These are phyloP conservation scores for Orthonyx spaldingii DNA, from an alignment of 2,113 vertebrate genomes.

Conservation along the genomic window DNA sequence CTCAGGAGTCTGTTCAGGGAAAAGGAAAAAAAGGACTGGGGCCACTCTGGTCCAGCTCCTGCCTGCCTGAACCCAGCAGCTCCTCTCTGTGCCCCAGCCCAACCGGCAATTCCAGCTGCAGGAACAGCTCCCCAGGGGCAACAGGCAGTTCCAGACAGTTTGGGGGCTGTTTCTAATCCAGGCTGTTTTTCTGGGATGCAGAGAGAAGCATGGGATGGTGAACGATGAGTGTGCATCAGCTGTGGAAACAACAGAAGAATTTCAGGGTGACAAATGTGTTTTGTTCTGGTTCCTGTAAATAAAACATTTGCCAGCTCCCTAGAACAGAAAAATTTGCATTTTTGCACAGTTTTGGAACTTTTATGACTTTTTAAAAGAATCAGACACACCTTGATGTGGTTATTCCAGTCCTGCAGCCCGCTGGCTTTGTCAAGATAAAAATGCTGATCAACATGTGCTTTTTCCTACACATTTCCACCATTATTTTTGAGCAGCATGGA, in stretches of 20 bases:
- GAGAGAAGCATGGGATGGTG: not conserved
- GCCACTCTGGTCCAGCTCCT: not conserved
- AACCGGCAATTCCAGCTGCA: not conserved
- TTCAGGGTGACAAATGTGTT: not conserved
- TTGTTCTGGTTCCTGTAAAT: not conserved
- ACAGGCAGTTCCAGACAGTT: not conserved
- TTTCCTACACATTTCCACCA: not conserved
- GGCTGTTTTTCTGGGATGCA: not conserved
- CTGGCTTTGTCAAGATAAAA: not conserved
- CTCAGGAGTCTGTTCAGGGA: rapidly evolving
- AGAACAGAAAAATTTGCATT: not conserved
- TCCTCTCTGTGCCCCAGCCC: not conserved
- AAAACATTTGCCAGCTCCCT: not conserved
- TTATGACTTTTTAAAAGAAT: not conserved
- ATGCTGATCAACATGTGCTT: rapidly evolving
- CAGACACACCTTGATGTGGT: not conserved
- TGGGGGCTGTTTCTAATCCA: not conserved
- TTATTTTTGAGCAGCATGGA: not conserved
- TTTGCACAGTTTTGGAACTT: not conserved
- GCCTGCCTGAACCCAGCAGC: not conserved
- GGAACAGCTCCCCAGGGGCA: not conserved
- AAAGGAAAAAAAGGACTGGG: no score
- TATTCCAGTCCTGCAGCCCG: not conserved
- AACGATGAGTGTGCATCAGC: not conserved
- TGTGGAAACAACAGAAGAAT: not conserved